Conservation (phyloP, 2,113 vertebrate species). For the Tragelaphus scriptus region DNA sequence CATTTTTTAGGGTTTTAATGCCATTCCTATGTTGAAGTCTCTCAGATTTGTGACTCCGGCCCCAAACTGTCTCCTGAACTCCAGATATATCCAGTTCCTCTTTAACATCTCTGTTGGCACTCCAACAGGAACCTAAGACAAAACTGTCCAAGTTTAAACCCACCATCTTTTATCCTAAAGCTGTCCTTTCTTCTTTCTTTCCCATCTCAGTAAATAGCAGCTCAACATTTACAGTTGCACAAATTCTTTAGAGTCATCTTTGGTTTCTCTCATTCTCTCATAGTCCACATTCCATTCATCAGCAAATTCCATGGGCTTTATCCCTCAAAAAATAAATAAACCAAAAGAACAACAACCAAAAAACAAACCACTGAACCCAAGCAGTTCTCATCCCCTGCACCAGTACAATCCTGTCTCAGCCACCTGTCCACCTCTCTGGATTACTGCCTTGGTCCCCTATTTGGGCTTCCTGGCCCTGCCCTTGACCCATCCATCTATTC, state of each 20-base stretch:
- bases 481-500: neutral
- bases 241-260: neutral
- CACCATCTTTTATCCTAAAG: neutral
- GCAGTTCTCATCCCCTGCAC: too few relatives aligned
- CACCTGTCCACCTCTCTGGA: too few relatives aligned
- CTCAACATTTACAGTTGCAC: neutral
- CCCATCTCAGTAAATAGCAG: neutral
- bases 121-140: neutral
- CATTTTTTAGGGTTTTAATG: neutral
- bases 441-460: too few relatives aligned
- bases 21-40: neutral
- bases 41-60: neutral
- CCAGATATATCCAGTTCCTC: neutral
- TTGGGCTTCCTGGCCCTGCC: neutral
- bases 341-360: neutral
- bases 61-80: neutral
- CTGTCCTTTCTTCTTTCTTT: neutral
- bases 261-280: neutral
- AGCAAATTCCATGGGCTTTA: neutral
- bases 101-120: neutral
- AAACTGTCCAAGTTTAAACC: neutral
- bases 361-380: rapidly evolving
- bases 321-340: neutral
- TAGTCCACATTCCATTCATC: neutral
- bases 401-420: neutral